Base-by-base conservation (phyloP, 2,113 vertebrate genomes). In the Mola mola region DNA sequence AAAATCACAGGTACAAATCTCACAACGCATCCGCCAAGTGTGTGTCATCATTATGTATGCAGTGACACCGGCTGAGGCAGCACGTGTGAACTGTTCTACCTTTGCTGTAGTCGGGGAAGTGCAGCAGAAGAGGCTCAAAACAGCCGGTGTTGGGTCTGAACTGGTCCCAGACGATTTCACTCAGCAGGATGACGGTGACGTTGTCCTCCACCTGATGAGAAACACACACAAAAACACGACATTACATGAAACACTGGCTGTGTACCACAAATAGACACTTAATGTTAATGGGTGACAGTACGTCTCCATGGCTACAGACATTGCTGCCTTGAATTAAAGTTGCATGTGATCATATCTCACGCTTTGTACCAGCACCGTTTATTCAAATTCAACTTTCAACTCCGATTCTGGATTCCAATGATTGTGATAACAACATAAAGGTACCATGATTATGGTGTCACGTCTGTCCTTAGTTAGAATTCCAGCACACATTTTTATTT, bases 21-120 rank as follows among this genome's bases (percentile, higher is more conserved):
- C 38, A 36, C 58, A 5, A 41, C 15, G 26, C 56, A 60, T 55
- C 40, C 6, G 19, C 31, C 34, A 17, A 37, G 33, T 3, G 34
- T 51, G 58, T 5, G 13, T 62, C 64, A 43, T 33, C 19, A 19
- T 60, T 21, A 58, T 41, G 16, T 51, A 55, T 29, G 21, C 51
- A 31, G 65, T 0, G 53, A 36, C 9, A n/a, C 37, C 11, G 38
- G 56, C 17, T 53, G 72, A 16, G 4, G 19, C 16, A 40, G 46
- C 8, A 9, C 4, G 28, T n/a, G 24, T 15, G 38, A 47, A 15
- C 0, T 24, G 11, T 13, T 9, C 17, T 92, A 98, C 97, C 95
- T 94, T 98, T 99, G 75, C 93, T 98, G 89, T 99, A 99, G 86
- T 98, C 96, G 4, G 96, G 93, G 73, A 98, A 98, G 87, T 97